phyloP scores from a whole-genome alignment of 2,113 vertebrate genomes.

The Nannospalax galili region DNA sequence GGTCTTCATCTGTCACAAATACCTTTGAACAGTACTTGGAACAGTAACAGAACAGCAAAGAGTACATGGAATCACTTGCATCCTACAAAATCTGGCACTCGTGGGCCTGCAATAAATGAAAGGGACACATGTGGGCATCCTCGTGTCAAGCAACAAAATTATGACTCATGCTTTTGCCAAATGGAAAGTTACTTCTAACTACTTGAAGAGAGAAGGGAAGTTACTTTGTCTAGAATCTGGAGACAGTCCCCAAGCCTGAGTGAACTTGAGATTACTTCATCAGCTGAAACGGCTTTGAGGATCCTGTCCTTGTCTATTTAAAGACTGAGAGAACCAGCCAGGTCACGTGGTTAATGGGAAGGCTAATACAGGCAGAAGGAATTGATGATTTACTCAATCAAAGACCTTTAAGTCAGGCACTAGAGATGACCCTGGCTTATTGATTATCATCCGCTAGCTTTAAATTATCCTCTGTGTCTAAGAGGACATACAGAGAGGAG shows the following conservation, averaged over 20 bases:
- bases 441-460: slow-evolving; percentile 66
- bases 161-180: slow-evolving; percentile 45
- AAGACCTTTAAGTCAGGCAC: slow-evolving; percentile 45
- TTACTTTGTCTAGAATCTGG: slow-evolving; percentile 52
- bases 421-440: slow-evolving; percentile 67
- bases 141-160: slow-evolving; percentile 11
- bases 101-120: neutral
- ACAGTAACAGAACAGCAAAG: neutral
- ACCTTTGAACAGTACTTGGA: neutral
- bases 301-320: slow-evolving; percentile 14
- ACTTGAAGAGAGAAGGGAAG: neutral
- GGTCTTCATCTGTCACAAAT: neutral
- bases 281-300: slow-evolving; percentile 27
- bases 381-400: slow-evolving; percentile 60
- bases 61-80: neutral
- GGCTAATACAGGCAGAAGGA: slow-evolving; percentile 43
- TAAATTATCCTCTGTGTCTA: slow-evolving; percentile 59
- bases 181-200: slow-evolving; percentile 46
- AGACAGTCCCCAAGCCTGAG: neutral
- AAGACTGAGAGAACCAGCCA: slow-evolving; percentile 36
- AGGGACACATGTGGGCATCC: neutral
- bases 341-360: slow-evolving; percentile 57
- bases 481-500: slow-evolving; percentile 31
- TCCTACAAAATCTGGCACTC: neutral
- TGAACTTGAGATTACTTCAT: slow-evolving; percentile 44